Percentiles rank a stretch among this genome's conserved stretches.
Conservation (phyloP, 2,888 invertebrate genomes). For the Standfussiana lucernea region DNA sequence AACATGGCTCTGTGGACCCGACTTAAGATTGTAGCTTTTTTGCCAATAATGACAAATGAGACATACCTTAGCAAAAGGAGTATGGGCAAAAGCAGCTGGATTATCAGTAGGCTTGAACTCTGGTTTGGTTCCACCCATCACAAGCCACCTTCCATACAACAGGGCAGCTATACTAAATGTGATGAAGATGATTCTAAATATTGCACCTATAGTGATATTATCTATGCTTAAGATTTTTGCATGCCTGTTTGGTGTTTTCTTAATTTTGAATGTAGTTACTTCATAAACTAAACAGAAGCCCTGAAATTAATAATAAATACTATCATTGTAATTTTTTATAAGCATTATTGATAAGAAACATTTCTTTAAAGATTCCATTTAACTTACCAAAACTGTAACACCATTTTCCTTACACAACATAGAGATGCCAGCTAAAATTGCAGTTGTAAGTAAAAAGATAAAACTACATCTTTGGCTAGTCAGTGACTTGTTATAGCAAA, state of each 20-base stretch:
- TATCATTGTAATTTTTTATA: background rate
- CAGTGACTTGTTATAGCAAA: conserved; percentile 90
- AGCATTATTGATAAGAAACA: background rate
- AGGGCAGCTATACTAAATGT: conserved; percentile 87
- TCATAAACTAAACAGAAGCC: conserved; percentile 93
- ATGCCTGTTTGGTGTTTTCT: conserved; percentile 47
- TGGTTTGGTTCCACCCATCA: conserved; percentile 95
- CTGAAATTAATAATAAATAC: conserved; percentile 79
- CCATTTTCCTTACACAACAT: conserved; percentile 98
- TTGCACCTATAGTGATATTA: conserved; percentile 43
- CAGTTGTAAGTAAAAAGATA: conserved; percentile 75
- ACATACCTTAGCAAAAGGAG: conserved; percentile 92
- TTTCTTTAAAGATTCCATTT: background rate
- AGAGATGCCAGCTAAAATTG: conserved; percentile 91
- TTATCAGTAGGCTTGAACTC: conserved; percentile 97
- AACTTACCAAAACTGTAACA: conserved; percentile 94
- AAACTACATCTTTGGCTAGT: conserved; percentile 60
- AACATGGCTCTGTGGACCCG: background rate
- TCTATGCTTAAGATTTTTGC: conserved; percentile 24
- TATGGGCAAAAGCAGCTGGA: conserved; percentile 95
- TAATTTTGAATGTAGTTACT: conserved; percentile 80
- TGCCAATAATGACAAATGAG: background rate
- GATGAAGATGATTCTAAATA: conserved; percentile 89
- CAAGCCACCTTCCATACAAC: conserved; percentile 92
- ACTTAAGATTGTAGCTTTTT: background rate